A percentile compares a stretch with the other conserved stretches of the same genome.
Evolutionary conservation across 2,888 invertebrate species (phyloP).

Genomic region (Pyrrhosoma nymphula): DNA sequence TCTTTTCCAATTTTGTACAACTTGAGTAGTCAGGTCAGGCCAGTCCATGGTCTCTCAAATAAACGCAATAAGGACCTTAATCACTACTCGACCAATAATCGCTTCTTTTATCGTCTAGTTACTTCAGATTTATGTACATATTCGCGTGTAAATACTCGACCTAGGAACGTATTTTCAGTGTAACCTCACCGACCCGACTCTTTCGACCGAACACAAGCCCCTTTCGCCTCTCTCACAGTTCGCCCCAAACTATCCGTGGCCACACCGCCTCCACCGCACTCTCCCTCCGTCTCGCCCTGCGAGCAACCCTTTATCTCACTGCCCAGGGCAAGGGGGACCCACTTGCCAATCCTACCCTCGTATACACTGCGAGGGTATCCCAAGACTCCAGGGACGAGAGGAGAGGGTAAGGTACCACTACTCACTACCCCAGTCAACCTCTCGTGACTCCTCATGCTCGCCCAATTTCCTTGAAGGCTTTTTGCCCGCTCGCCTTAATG

Average conservation of each 20-base stretch:
- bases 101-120: too few species aligned
- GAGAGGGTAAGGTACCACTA: neutral
- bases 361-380: neutral
- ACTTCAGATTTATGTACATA: too few species aligned
- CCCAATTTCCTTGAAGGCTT: conserved; percentile 34
- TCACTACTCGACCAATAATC: too few species aligned
- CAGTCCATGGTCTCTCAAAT: too few species aligned
- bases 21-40: too few species aligned
- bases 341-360: neutral
- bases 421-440: neutral
- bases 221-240: neutral
- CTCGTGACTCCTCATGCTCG: neutral
- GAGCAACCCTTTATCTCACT: neutral
- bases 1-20: too few species aligned
- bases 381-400: neutral
- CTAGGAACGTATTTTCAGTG: too few species aligned
- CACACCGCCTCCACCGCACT: too few species aligned
- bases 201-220: neutral
- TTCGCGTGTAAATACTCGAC: too few species aligned
- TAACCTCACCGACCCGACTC: too few species aligned
- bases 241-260: neutral
- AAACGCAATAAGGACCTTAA: too few species aligned
- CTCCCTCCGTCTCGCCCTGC: neutral
- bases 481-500: conserved; percentile 28
- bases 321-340: neutral